Evolutionary conservation across 1,140 invertebrate genomes (phyloP).

Genomic region (Physella acuta): DNA sequence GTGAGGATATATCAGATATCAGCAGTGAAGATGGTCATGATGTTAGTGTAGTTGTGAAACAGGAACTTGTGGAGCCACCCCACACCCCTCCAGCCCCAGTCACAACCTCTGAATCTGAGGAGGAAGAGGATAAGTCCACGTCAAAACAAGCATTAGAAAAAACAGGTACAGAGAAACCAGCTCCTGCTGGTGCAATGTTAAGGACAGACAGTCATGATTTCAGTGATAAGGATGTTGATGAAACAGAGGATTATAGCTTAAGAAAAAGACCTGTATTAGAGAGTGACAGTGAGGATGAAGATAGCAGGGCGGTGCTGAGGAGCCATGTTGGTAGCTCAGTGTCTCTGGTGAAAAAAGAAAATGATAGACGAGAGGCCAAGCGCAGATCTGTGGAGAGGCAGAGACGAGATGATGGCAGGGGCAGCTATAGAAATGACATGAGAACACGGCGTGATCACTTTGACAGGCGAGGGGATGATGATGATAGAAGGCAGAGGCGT

Average conservation of each 20-base stretch:
- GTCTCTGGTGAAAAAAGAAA: conserved; percentile 4
- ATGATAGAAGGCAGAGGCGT: no score
- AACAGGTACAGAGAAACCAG: neutral
- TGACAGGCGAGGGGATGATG: neutral
- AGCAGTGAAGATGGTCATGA: conserved; percentile 15
- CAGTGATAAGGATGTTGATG: neutral
- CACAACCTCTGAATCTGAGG: neutral
- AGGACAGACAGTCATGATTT: conserved; percentile 1
- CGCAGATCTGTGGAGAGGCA: neutral
- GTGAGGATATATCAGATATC: conserved; percentile 14
- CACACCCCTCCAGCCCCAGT: neutral
- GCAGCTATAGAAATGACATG: neutral
- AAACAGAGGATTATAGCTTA: conserved; percentile 7
- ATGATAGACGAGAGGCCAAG: neutral
- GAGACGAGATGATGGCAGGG: neutral
- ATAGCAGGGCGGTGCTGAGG: no score
- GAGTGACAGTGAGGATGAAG: conserved; percentile 14
- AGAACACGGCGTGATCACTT: neutral
- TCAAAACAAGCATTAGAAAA: neutral
- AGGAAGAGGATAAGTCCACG: neutral
- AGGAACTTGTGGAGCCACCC: no score
- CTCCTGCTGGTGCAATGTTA: neutral
- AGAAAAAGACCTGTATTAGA: conserved; percentile 10
- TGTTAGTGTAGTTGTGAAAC: neutral
- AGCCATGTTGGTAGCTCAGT: conserved; percentile 22